Conservation (phyloP, 2,888 invertebrate genomes). For the Parascotia fuliginaria region DNA sequence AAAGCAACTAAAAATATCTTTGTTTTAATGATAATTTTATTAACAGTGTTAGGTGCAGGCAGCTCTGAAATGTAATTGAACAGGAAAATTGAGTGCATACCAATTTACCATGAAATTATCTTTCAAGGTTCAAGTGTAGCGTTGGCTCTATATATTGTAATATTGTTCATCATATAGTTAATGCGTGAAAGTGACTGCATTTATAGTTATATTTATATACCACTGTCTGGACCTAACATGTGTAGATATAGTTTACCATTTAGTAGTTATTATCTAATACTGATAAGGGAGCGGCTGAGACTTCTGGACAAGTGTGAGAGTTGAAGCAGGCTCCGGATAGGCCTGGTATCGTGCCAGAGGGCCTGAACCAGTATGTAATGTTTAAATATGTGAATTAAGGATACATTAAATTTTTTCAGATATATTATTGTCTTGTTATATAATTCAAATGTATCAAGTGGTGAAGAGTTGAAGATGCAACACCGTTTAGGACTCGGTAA, state of each 20-base stretch:
- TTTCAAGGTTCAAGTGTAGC: constrained; percentile 48
- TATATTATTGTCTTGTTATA: constrained; percentile 87
- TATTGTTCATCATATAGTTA: constrained; percentile 30
- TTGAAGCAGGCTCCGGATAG: constrained; percentile 63
- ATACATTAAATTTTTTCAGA: constrained; percentile 85
- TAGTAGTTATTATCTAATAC: constrained; percentile 60
- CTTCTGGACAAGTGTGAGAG: constrained; percentile 71
- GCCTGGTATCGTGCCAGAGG: constrained; percentile 68
- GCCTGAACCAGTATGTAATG: constrained; percentile 83
- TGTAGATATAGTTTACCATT: constrained; percentile 61
- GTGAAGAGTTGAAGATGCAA: constrained; percentile 71
- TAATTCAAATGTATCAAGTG: constrained; percentile 83
- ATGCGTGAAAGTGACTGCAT: constrained; percentile 32
- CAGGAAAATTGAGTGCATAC: constrained; percentile 60
- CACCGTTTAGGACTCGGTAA: constrained; percentile 71
- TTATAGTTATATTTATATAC: constrained; percentile 47
- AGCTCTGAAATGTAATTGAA: constrained; percentile 64
- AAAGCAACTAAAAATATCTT: constrained; percentile 55
- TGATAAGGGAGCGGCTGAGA: constrained; percentile 58
- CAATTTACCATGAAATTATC: constrained; percentile 55
- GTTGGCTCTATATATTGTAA: constrained; percentile 15
- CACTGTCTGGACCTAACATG: constrained; percentile 71
- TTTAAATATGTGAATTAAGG: constrained; percentile 76
- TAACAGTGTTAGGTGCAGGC: constrained; percentile 71
- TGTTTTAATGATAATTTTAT: constrained; percentile 50